These are phyloP conservation scores for Scaeva pyrastri DNA, from an alignment of 2,888 invertebrate species.

Conservation along the genomic window DNA sequence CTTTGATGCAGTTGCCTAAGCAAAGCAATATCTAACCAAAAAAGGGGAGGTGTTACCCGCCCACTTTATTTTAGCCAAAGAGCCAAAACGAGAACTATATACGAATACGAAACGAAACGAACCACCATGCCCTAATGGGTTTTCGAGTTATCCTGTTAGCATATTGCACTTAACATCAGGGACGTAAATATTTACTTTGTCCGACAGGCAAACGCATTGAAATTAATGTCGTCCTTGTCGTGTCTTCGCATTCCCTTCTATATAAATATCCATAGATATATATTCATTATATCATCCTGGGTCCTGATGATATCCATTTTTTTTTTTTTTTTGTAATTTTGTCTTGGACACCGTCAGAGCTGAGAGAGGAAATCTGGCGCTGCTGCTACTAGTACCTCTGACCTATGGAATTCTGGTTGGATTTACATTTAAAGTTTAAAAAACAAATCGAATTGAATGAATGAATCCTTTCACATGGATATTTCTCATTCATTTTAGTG, in stretches of 20 bases:
- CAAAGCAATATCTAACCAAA: conserved; percentile 37
- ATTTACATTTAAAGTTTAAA: neutral
- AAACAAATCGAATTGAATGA: neutral
- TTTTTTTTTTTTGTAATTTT: neutral
- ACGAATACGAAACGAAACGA: neutral
- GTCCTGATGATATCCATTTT: conserved; percentile 5
- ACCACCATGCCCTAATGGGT: conserved; percentile 59
- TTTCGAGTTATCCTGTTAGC: conserved; percentile 68
- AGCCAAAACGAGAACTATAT: neutral
- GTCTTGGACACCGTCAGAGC: too few species aligned
- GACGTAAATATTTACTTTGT: conserved; percentile 57
- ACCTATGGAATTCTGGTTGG: neutral
- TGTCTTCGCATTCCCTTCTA: conserved; percentile 36
- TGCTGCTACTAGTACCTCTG: neutral
- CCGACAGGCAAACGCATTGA: conserved; percentile 57
- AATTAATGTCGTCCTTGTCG: conserved; percentile 50
- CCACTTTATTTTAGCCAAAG: neutral
- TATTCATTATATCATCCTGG: conserved; percentile 31
- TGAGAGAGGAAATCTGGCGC: conserved; percentile 12
- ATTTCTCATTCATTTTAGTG: neutral
- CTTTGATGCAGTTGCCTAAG: conserved; percentile 41
- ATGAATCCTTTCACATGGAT: conserved; percentile 9
- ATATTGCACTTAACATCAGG: conserved; percentile 55
- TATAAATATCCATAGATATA: conserved; percentile 6
- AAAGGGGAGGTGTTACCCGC: conserved; percentile 18